A percentile compares a stretch with the other conserved stretches of the same genome.
phyloP scores from a whole-genome alignment of 2,888 invertebrate genomes.

The Acleris emargana region DNA sequence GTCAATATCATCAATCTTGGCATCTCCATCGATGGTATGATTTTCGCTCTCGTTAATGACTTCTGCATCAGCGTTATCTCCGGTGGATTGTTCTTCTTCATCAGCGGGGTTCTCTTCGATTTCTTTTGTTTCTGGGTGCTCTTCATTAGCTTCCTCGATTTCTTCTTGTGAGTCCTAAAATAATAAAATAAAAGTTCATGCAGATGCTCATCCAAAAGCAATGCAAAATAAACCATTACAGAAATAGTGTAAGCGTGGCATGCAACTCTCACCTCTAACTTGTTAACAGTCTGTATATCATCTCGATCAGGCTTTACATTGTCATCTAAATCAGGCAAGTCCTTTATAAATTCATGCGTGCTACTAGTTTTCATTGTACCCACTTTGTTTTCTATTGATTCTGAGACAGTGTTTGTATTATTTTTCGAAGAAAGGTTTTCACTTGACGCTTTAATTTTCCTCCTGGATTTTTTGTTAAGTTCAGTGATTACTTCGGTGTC shows the following conservation, averaged over 20 bases:
- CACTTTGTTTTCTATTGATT: slow-evolving; percentile 59
- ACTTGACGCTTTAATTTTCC: slow-evolving; percentile 68
- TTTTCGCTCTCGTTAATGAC: slow-evolving; percentile 39
- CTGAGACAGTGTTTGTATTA: slow-evolving; percentile 70
- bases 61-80: slow-evolving; percentile 29
- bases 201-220: slow-evolving; percentile 74
- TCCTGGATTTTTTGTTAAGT: slow-evolving; percentile 69
- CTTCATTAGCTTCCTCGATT: slow-evolving; percentile 9
- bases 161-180: slow-evolving; percentile 67
- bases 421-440: slow-evolving; percentile 78
- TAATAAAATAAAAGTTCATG: slow-evolving; percentile 70
- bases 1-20: slow-evolving; percentile 21
- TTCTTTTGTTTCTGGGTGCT: slow-evolving; percentile 26
- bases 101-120: slow-evolving; percentile 10
- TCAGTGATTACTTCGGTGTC: slow-evolving; percentile 77
- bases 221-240: slow-evolving; percentile 67
- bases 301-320: slow-evolving; percentile 44
- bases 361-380: slow-evolving; percentile 73
- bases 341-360: slow-evolving; percentile 73
- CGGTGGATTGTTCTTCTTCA: slow-evolving; percentile 8
- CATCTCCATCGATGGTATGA: slow-evolving; percentile 20
- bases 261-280: slow-evolving; percentile 68
- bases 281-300: slow-evolving; percentile 49
- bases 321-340: slow-evolving; percentile 74
- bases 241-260: slow-evolving; percentile 55